A percentile compares a stretch with the other conserved stretches of the same genome.
Evolutionary conservation across 2,797 vertebrate species (phyloP).

Genomic region (Sternotherus odoratus): DNA sequence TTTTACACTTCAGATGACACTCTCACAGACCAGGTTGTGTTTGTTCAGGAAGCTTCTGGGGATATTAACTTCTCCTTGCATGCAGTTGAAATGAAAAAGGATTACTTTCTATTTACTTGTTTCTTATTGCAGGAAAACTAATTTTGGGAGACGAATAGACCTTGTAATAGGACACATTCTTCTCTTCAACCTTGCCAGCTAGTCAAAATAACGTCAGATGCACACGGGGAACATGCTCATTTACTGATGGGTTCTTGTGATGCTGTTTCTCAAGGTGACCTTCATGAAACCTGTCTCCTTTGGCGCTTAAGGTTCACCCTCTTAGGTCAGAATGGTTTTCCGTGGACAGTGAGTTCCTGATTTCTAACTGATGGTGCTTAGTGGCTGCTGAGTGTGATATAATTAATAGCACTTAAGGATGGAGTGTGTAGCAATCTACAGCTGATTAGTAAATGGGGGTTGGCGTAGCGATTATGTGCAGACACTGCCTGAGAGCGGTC

Average conservation of each 20-base stretch:
- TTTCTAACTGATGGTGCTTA: slow-evolving; percentile 76
- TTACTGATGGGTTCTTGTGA: slow-evolving; percentile 43
- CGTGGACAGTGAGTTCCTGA: slow-evolving; percentile 43
- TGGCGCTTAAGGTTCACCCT: slow-evolving; percentile 27
- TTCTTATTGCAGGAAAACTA: slow-evolving; percentile 47
- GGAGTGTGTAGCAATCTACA: slow-evolving; percentile 62
- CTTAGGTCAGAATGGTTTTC: slow-evolving; percentile 43
- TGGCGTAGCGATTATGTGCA: slow-evolving; percentile 68
- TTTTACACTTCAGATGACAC: slow-evolving; percentile 28
- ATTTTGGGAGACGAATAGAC: slow-evolving; percentile 57
- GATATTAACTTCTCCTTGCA: slow-evolving; percentile 55
- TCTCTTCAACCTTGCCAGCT: slow-evolving; percentile 38
- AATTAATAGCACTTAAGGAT: slow-evolving; percentile 79
- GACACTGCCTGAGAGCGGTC: slow-evolving; percentile 42
- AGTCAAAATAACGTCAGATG: slow-evolving; percentile 51
- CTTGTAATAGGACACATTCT: slow-evolving; percentile 44
- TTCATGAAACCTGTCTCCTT: slow-evolving; percentile 58
- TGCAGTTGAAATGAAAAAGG: slow-evolving; percentile 61
- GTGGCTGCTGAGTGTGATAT: slow-evolving; percentile 70
- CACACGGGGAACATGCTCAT: slow-evolving; percentile 25
- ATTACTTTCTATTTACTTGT: slow-evolving; percentile 64
- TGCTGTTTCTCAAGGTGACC: slow-evolving; percentile 73
- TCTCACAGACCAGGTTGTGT: slow-evolving; percentile 41
- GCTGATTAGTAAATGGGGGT: slow-evolving; percentile 64
- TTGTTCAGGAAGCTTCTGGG: slow-evolving; percentile 64